Evolutionary conservation across 35 echinoderm and acorn worm species (phyloP).

Genomic region (Heliocidaris tuberculata): DNA sequence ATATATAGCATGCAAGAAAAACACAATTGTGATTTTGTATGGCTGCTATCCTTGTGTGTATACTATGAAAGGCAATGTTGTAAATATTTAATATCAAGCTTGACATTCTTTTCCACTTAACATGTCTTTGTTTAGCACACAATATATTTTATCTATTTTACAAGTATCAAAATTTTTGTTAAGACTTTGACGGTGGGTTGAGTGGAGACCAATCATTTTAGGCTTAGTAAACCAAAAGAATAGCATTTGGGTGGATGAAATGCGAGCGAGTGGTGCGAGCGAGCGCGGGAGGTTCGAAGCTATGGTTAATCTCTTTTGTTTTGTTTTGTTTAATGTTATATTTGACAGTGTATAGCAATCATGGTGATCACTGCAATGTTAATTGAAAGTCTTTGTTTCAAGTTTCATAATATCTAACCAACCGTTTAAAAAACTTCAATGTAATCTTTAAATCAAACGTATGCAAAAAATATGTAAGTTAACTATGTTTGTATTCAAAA

Average conservation of each 20-base stretch:
- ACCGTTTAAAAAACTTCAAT: background rate
- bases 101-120: background rate
- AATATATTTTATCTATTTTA: background rate
- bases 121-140: background rate
- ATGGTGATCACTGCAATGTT: no score
- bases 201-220: constrained; percentile 6
- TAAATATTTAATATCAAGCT: no score
- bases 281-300: background rate
- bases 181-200: constrained; percentile 33
- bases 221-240: background rate
- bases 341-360: background rate
- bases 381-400: no score
- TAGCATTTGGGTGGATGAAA: background rate
- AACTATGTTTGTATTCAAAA: no score
- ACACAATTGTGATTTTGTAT: no score
- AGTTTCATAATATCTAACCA: no score
- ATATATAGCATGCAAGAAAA: no score
- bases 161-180: background rate
- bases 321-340: background rate
- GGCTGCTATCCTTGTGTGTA: no score
- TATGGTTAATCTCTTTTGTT: no score
- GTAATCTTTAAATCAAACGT: background rate
- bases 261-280: background rate
- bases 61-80: no score
- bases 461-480: background rate